phyloP scores from a whole-genome alignment of 2,797 vertebrate genomes.

The Molossus molossus region DNA sequence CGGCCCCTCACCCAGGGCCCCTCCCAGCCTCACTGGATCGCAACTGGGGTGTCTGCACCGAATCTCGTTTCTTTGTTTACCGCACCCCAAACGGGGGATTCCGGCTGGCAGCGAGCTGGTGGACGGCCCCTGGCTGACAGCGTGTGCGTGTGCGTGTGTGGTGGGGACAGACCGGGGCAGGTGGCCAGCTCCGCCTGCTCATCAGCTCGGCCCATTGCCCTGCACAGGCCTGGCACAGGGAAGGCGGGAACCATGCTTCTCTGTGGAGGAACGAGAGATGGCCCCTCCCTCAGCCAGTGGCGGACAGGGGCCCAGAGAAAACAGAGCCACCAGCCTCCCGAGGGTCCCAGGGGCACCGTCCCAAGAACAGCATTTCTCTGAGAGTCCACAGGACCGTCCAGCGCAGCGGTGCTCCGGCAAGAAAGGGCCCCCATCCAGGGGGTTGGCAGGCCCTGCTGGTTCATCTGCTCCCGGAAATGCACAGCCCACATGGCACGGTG shows the following conservation, averaged over 20 bases:
- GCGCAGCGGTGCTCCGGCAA: not conserved
- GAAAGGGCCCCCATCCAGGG: not conserved
- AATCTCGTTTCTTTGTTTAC: not conserved
- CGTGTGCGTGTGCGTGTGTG: not conserved
- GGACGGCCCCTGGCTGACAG: not conserved
- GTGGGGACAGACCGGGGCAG: not conserved
- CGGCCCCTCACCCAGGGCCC: not conserved
- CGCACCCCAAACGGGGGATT: not conserved
- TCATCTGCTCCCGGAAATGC: not conserved
- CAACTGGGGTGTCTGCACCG: not conserved
- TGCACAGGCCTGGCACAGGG: not conserved
- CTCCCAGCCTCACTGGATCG: not conserved
- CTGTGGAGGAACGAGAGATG: not conserved
- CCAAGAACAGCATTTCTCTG: not conserved
- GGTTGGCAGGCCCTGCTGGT: not conserved
- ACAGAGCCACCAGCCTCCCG: not conserved
- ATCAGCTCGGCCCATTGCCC: not conserved
- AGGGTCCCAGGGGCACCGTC: fast-evolving
- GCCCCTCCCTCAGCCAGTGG: not conserved
- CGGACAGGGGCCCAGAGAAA: too few species aligned
- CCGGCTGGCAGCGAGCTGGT: not conserved
- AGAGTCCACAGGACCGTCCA: not conserved
- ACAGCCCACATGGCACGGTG: too few species aligned
- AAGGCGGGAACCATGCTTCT: not conserved
- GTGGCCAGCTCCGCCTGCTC: not conserved